phyloP scores from a whole-genome alignment of 2,888 invertebrate genomes.

The Dryobotodes eremita region DNA sequence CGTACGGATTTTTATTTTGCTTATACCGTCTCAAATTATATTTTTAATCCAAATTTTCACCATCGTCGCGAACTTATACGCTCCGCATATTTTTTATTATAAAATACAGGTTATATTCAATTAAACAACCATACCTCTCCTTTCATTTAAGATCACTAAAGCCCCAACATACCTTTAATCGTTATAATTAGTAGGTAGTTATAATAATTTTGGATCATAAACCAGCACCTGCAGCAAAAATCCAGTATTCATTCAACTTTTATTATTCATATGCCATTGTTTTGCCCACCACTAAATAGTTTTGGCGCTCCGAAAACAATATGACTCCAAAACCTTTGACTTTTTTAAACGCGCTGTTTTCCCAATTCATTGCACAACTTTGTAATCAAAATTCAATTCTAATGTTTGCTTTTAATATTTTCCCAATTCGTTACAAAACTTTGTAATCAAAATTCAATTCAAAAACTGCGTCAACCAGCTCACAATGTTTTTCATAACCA shows the following conservation, averaged over 20 bases:
- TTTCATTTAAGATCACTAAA: no score
- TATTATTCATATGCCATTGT: neutral
- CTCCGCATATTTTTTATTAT: no score
- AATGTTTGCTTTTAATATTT: neutral
- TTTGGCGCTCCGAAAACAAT: neutral
- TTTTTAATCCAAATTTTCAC: no score
- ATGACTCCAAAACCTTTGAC: neutral
- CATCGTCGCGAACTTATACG: no score
- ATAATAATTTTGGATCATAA: neutral
- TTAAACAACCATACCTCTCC: no score
- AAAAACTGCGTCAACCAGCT: neutral
- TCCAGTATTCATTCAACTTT: neutral
- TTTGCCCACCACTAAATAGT: neutral
- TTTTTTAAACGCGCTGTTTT: neutral
- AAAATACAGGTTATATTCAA: no score
- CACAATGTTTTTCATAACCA: constrained; percentile 20
- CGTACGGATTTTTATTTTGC: no score
- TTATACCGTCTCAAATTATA: no score
- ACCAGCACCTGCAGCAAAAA: neutral
- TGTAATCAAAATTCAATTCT: constrained; percentile 23
- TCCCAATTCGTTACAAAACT: neutral
- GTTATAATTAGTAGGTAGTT: no score
- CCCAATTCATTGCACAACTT: neutral
- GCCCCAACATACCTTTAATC: neutral
- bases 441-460: constrained; percentile 20